These are phyloP conservation scores for Chiloscyllium plagiosum DNA, from an alignment of 2,113 vertebrate species.

Conservation along the genomic window DNA sequence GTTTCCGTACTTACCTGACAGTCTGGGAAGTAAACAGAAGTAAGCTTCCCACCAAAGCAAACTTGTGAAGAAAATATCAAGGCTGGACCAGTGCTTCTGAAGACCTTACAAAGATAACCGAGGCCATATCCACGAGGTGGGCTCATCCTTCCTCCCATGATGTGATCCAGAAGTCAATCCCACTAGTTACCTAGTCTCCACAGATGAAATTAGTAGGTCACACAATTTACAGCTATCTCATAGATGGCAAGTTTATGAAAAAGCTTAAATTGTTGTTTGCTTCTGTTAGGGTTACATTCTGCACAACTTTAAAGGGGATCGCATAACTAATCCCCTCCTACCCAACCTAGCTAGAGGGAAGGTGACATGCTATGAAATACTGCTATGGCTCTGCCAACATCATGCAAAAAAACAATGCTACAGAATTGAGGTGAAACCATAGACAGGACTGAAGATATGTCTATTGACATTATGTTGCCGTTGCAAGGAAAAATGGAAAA, in stretches of 20 bases:
- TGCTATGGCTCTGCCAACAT: neutral
- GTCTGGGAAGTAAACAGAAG: neutral
- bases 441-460: neutral
- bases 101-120: neutral
- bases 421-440: neutral
- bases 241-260: neutral
- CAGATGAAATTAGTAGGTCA: too few species aligned
- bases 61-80: neutral
- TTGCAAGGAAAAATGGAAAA: neutral
- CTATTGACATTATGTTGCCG: neutral
- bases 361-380: neutral
- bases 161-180: neutral
- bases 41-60: neutral
- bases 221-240: neutral
- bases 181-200: neutral
- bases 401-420: neutral
- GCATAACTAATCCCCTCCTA: neutral
- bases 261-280: neutral
- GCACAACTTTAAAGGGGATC: neutral
- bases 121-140: neutral
- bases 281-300: neutral
- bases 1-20: neutral
- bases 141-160: neutral
- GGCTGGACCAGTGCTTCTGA: neutral
- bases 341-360: neutral